Evolutionary conservation across 2,888 invertebrate genomes (phyloP), one percentile per base, ranked within the genome.

Genomic region (Cremastinae sp.): DNA sequence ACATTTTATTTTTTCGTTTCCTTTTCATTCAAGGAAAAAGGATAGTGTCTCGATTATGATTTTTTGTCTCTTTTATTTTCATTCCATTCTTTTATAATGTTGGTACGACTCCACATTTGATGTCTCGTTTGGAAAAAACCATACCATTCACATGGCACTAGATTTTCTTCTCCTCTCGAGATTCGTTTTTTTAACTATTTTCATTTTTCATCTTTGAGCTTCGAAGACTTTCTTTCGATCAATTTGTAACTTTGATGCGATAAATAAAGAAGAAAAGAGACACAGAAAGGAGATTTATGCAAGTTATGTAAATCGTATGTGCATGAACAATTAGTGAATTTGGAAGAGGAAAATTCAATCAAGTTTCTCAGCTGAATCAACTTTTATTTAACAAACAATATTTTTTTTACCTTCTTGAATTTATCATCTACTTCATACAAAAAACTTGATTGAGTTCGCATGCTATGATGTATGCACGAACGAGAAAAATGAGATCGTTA

Each of bases 1-100:
- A n/a, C n/a, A 12, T 84, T 82, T 83, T 82, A 74, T 79, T 73
- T 75, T 74, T 76, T 75, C 72, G 20, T 49, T 51, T 59, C 61
- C 58, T 61, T 61, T 69, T 69, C 14, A 47, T 65, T 71, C n/a
- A n/a, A n/a, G n/a, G n/a, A n/a, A n/a, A n/a, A n/a, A n/a, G n/a
- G n/a, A n/a, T n/a, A n/a, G n/a, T n/a, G n/a, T n/a, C n/a, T n/a
- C n/a, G n/a, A n/a, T n/a, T n/a, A n/a, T n/a, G n/a, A n/a, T 66
- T 54, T 56, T 51, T 66, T 47, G 53, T 65, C 22, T 53, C 41
- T n/a, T 49, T 62, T 34, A 49, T 28, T 38, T 68, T 58, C 58
- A 1, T 8, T 58, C 47, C 14, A 56, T 38, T 28, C 8, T 14
- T 8, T 16, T 41, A 65, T 53, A n/a, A n/a, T n/a, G n/a, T n/a